A percentile compares a stretch with the other conserved stretches of the same genome.
phyloP scores from a whole-genome alignment of 1,140 invertebrate species.

The Paraescarpia echinospica region DNA sequence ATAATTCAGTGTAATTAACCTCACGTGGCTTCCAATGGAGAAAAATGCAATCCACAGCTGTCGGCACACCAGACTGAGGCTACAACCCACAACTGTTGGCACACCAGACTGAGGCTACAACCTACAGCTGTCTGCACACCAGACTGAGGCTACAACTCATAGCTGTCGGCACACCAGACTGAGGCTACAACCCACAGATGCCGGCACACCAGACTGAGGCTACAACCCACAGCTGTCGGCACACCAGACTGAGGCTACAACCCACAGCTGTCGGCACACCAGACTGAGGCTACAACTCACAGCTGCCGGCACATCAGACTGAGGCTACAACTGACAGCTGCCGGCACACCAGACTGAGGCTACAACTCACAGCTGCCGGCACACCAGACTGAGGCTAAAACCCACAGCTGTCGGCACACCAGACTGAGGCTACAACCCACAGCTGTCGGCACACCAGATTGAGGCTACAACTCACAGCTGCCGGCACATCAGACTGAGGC shows the following conservation, averaged over 20 bases:
- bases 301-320: background rate
- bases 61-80: background rate
- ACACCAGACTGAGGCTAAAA: no score
- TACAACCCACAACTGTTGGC: background rate
- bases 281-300: background rate
- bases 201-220: background rate
- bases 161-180: background rate
- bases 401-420: background rate
- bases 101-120: no score
- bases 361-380: background rate
- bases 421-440: background rate
- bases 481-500: no score
- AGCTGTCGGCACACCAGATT: background rate
- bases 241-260: background rate
- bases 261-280: background rate
- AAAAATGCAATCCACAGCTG: background rate
- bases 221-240: background rate
- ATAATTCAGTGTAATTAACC: background rate
- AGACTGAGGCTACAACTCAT: background rate
- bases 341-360: no score
- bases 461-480: background rate
- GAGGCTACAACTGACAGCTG: no score
- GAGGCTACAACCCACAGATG: background rate
- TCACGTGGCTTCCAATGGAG: background rate
- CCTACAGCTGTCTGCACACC: background rate